Evolutionary conservation across 2,888 invertebrate genomes (phyloP).

Genomic region (Ferdinandea cuprea): DNA sequence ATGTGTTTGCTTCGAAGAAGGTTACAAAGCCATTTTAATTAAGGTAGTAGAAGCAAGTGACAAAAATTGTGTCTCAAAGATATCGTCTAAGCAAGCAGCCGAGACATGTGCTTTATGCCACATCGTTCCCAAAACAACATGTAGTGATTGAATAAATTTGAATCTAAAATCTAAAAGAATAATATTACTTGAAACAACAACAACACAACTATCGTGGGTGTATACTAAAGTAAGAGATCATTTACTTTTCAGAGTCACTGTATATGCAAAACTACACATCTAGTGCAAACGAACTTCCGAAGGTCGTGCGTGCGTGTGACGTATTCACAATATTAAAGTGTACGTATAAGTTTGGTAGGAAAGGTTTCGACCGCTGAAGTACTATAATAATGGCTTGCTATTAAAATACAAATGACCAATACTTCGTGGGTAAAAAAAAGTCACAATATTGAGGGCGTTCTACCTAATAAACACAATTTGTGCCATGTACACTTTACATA

Average conservation of each 20-base stretch:
- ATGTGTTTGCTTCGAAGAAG: too few species aligned
- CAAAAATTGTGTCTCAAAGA: too few species aligned
- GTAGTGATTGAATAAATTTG: too few species aligned
- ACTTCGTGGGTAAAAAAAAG: constrained; percentile 20
- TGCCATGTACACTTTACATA: not conserved
- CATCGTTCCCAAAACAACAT: too few species aligned
- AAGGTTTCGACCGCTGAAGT: constrained; percentile 13
- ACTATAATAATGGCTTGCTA: constrained; percentile 1
- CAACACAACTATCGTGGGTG: too few species aligned
- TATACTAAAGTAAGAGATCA: too few species aligned
- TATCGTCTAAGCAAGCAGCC: too few species aligned
- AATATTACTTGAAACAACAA: too few species aligned
- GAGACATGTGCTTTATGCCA: too few species aligned
- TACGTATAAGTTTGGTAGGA: constrained; percentile 4
- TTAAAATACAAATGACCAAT: constrained; percentile 31
- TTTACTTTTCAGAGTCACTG: not conserved
- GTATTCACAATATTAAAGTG: not conserved
- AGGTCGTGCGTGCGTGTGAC: constrained; percentile 14
- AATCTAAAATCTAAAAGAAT: too few species aligned
- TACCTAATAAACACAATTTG: constrained; percentile 35
- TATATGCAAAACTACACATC: not conserved
- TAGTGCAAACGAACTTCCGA: constrained; percentile 23
- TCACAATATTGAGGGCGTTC: constrained; percentile 37
- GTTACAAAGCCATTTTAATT: too few species aligned
- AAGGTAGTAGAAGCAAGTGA: too few species aligned